A percentile compares a stretch with the other conserved stretches of the same genome.
phyloP scores from a whole-genome alignment of 2,113 vertebrate species.

The Melanotaenia duboulayi region DNA sequence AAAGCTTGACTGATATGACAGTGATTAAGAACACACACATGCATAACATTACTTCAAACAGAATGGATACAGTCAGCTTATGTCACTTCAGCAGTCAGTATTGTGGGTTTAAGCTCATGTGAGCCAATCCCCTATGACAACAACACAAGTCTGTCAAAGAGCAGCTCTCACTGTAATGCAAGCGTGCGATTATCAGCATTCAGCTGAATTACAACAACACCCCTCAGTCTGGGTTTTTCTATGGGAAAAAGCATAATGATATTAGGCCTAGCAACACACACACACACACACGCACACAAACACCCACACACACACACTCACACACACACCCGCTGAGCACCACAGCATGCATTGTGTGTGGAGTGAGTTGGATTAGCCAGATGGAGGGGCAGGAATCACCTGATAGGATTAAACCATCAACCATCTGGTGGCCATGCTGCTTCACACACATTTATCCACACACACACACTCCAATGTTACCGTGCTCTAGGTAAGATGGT shows the following conservation, averaged over 20 bases:
- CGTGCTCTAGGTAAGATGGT: slow-evolving; percentile 81
- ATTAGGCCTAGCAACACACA: slow-evolving; percentile 46
- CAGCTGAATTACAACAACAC: slow-evolving; percentile 56
- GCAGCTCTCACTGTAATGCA: slow-evolving; percentile 17
- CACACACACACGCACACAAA: slow-evolving; percentile 30
- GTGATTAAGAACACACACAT: background rate
- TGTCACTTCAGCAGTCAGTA: slow-evolving; percentile 32
- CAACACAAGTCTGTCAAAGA: slow-evolving; percentile 52
- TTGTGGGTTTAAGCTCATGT: slow-evolving; percentile 36
- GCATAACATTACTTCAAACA: slow-evolving; percentile 18
- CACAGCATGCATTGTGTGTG: slow-evolving; percentile 55
- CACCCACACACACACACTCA: too few species aligned
- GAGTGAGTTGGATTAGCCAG: slow-evolving; percentile 74
- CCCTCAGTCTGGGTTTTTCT: slow-evolving; percentile 47
- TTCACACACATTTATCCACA: slow-evolving; percentile 20
- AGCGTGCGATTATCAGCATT: slow-evolving; percentile 42
- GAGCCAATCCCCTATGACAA: slow-evolving; percentile 43
- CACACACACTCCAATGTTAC: slow-evolving; percentile 55
- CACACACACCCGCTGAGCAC: slow-evolving; percentile 24
- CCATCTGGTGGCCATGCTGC: slow-evolving; percentile 79
- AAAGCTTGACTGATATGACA: slow-evolving; percentile 31
- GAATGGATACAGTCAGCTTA: slow-evolving; percentile 43
- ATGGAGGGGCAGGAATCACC: slow-evolving; percentile 80
- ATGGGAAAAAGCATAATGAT: slow-evolving; percentile 60
- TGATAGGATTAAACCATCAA: slow-evolving; percentile 83